These are phyloP conservation scores for Ichneumoninae sp. DNA, from an alignment of 2,888 invertebrate species.

Conservation along the genomic window DNA sequence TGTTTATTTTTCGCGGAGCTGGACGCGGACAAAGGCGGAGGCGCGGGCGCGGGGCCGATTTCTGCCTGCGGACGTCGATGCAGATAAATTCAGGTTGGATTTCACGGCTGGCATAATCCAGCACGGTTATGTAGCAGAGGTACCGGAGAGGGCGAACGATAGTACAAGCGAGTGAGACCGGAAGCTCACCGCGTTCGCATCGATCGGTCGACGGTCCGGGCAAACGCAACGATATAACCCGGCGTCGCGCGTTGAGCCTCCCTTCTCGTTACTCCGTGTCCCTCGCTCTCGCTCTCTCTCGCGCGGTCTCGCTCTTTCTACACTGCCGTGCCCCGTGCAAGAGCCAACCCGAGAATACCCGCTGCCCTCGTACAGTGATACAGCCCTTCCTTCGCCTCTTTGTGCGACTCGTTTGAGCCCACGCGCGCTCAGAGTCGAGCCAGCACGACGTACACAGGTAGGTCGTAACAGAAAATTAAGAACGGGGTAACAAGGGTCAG, in stretches of 20 bases:
- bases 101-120: conserved; percentile 27
- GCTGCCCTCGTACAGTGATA: conserved; percentile 20
- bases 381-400: conserved; percentile 15
- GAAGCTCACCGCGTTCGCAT: conserved; percentile 67
- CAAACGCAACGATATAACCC: conserved; percentile 66
- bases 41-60: neutral
- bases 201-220: conserved; percentile 67
- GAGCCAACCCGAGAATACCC: conserved; percentile 11
- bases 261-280: conserved; percentile 47
- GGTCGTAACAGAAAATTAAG: neutral
- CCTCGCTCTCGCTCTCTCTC: conserved; percentile 28
- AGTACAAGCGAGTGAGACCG: conserved; percentile 58
- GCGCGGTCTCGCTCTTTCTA: conserved; percentile 10
- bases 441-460: neutral
- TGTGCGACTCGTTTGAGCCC: conserved; percentile 5
- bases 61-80: neutral
- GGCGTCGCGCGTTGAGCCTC: conserved; percentile 65
- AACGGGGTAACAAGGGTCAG: neutral
- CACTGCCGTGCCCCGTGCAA: conserved; percentile 32
- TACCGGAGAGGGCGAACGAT: conserved; percentile 24
- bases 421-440: neutral
- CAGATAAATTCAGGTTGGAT: conserved; percentile 26
- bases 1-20: neutral
- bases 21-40: neutral
- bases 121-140: conserved; percentile 9